A percentile compares a stretch with the other conserved stretches of the same genome.
Evolutionary conservation across 1,140 invertebrate species (phyloP).

Genomic region (Saccostrea cuccullata): DNA sequence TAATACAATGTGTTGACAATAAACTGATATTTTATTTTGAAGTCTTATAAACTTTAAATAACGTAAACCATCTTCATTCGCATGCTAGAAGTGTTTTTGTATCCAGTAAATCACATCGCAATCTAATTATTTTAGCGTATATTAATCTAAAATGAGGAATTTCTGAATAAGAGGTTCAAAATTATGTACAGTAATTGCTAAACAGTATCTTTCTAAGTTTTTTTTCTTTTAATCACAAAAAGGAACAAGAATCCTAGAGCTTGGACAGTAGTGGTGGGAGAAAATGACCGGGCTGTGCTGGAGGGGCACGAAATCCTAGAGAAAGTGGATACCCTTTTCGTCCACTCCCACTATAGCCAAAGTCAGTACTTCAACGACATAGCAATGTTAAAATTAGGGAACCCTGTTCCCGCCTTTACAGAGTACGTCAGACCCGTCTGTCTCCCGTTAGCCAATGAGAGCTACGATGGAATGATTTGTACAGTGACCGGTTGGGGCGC

Average conservation of each 20-base stretch:
- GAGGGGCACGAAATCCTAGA: slow-evolving; percentile 63
- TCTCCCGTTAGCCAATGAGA: slow-evolving; percentile 54
- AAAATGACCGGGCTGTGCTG: slow-evolving; percentile 57
- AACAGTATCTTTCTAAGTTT: too few species aligned
- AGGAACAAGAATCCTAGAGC: slow-evolving; percentile 65
- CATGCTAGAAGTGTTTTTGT: too few species aligned
- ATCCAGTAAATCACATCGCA: too few species aligned
- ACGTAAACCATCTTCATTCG: too few species aligned
- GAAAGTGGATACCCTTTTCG: slow-evolving; percentile 60
- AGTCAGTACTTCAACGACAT: slow-evolving; percentile 60
- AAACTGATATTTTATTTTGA: too few species aligned
- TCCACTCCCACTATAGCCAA: slow-evolving; percentile 59
- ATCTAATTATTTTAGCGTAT: too few species aligned
- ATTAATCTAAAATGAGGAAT: too few species aligned
- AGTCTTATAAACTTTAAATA: too few species aligned
- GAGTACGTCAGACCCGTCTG: slow-evolving; percentile 62
- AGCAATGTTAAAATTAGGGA: slow-evolving; percentile 61
- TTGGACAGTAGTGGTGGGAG: slow-evolving; percentile 63
- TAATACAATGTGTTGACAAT: too few species aligned
- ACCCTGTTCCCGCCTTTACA: slow-evolving; percentile 43
- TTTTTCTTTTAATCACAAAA: neutral
- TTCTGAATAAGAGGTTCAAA: too few species aligned
- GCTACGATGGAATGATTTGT: slow-evolving; percentile 60
- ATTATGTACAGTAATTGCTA: too few species aligned
- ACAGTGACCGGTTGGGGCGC: slow-evolving; percentile 69